phyloP scores from a whole-genome alignment of 2,113 vertebrate genomes.

The Hystrix cristata region DNA sequence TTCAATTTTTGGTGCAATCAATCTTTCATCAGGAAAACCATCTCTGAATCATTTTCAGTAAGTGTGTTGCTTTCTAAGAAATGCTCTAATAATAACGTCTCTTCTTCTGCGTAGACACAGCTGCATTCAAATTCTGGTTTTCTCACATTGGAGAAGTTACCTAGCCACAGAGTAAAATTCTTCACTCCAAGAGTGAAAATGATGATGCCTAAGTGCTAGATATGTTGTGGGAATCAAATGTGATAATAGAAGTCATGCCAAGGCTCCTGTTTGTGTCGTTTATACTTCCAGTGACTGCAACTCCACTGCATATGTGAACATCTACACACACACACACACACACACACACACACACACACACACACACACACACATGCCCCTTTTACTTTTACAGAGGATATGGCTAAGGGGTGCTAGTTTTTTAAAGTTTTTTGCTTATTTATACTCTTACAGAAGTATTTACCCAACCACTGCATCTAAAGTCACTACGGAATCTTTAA shows the following conservation, averaged over 20 bases:
- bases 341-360: too few species aligned
- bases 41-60: not conserved
- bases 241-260: accelerated
- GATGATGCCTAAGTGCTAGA: accelerated
- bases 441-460: not conserved
- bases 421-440: not conserved
- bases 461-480: not conserved
- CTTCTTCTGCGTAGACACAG: not conserved
- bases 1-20: not conserved
- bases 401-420: not conserved
- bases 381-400: not conserved
- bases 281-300: not conserved
- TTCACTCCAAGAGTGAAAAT: not conserved
- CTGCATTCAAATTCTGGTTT: not conserved
- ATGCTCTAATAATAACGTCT: not conserved
- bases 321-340: not conserved
- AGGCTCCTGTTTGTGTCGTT: not conserved
- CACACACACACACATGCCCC: accelerated
- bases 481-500: not conserved
- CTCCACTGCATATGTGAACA: too few species aligned
- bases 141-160: not conserved
- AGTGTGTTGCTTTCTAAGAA: not conserved
- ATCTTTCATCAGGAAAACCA: not conserved
- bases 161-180: not conserved
- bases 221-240: accelerated